Evolutionary conservation across 2,113 vertebrate species (phyloP).

Genomic region (Barnardius zonarius): DNA sequence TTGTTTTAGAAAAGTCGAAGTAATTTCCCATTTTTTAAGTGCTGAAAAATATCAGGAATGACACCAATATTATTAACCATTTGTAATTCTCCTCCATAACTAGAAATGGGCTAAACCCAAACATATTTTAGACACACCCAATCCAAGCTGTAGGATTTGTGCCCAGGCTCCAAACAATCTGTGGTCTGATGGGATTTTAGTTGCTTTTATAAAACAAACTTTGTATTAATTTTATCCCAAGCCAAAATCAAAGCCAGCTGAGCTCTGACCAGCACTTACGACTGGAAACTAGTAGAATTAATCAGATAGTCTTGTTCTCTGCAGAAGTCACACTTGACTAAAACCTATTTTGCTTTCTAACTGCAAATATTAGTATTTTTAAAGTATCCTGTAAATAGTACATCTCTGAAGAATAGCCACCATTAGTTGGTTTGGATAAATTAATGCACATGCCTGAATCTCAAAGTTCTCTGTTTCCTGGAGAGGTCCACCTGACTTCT

Average conservation of each 20-base stretch:
- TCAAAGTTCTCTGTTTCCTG: not conserved
- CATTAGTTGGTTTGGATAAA: not conserved
- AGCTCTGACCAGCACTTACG: not conserved
- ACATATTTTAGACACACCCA: conserved; percentile 49
- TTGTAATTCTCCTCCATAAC: conserved; percentile 25
- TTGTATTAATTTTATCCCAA: conserved; percentile 26
- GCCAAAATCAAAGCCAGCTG: conserved; percentile 31
- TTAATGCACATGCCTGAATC: not conserved
- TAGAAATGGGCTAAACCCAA: conserved; percentile 14
- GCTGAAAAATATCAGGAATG: conserved; percentile 18
- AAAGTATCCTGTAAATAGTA: not conserved
- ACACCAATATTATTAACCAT: not conserved
- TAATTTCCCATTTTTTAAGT: conserved; percentile 12
- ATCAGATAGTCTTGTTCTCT: not conserved
- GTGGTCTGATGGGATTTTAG: conserved; percentile 41
- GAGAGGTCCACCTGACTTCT: not conserved
- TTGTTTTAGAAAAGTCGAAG: conserved; percentile 18
- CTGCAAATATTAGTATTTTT: not conserved
- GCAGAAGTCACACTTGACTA: not conserved
- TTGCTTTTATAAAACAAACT: conserved; percentile 53
- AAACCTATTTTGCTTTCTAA: not conserved
- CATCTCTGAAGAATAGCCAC: not conserved
- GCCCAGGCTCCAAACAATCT: conserved; percentile 10
- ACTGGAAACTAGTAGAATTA: not conserved
- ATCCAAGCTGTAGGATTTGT: conserved; percentile 31